Conservation (phyloP, 2,113 vertebrate genomes). For the Oenanthe oenanthe region DNA sequence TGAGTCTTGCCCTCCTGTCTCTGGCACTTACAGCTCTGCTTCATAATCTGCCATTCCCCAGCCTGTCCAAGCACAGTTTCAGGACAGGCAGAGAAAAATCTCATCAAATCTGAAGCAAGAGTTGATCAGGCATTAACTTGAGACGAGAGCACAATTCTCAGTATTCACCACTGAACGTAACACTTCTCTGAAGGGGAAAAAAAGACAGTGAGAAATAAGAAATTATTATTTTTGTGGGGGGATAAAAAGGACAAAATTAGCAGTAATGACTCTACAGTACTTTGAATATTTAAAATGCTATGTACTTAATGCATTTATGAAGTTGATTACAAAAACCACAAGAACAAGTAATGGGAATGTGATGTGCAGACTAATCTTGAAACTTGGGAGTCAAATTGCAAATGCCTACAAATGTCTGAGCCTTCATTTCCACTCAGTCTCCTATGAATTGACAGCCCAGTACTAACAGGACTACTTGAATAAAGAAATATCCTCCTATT, state of each 20-base stretch:
- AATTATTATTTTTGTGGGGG: background rate
- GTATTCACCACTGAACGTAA: background rate
- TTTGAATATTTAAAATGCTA: background rate
- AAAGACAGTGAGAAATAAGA: background rate
- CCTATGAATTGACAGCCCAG: background rate
- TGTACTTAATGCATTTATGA: background rate
- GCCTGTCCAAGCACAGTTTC: background rate
- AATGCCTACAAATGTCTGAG: background rate
- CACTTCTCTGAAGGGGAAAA: background rate
- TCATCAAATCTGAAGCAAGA: background rate
- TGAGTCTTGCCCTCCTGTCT: background rate
- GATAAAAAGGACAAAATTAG: background rate
- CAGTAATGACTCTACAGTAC: background rate
- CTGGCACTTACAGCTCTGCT: background rate
- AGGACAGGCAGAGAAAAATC: background rate
- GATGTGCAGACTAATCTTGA: background rate
- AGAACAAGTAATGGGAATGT: background rate
- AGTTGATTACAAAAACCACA: background rate
- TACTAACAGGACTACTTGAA: background rate
- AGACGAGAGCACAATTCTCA: too few relatives aligned
- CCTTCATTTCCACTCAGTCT: background rate
- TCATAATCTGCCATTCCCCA: background rate
- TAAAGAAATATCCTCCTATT: background rate
- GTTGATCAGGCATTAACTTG: background rate
- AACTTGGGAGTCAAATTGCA: background rate